These are phyloP conservation scores for Tympanoctomys barrerae DNA, from an alignment of 2,797 vertebrate genomes.

Conservation along the genomic window DNA sequence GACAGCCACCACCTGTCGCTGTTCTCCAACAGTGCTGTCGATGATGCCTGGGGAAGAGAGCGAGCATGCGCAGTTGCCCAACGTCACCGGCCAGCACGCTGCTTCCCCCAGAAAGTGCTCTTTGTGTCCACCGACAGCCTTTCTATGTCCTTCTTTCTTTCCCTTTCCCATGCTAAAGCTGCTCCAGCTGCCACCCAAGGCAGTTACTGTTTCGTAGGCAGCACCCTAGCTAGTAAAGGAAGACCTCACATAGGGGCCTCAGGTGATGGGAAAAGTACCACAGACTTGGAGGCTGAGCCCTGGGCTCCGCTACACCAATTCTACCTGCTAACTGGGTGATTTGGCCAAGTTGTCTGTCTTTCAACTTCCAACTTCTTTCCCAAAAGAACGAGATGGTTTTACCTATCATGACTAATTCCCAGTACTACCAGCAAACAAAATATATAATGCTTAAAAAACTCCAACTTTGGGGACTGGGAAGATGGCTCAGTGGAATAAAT, in stretches of 20 bases:
- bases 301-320: not conserved
- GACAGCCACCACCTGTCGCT: slow-evolving; percentile 98
- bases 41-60: slow-evolving; percentile 94
- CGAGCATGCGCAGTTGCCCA: rapidly evolving
- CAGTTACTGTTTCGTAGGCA: not conserved
- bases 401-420: not conserved
- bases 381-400: not conserved
- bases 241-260: not conserved
- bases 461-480: too few species aligned
- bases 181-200: not conserved
- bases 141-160: not conserved
- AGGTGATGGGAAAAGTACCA: not conserved
- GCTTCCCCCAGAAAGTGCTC: not conserved
- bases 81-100: not conserved
- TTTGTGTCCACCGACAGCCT: not conserved
- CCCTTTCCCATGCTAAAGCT: not conserved
- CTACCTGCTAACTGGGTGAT: not conserved
- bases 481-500: too few species aligned
- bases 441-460: not conserved
- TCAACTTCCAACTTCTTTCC: not conserved
- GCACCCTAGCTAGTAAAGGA: not conserved
- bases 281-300: not conserved
- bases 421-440: not conserved
- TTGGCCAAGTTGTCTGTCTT: not conserved
- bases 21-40: slow-evolving; percentile 96